Conservation (phyloP, 2,797 vertebrate species). For the Lepilemur ruficaudatus region DNA sequence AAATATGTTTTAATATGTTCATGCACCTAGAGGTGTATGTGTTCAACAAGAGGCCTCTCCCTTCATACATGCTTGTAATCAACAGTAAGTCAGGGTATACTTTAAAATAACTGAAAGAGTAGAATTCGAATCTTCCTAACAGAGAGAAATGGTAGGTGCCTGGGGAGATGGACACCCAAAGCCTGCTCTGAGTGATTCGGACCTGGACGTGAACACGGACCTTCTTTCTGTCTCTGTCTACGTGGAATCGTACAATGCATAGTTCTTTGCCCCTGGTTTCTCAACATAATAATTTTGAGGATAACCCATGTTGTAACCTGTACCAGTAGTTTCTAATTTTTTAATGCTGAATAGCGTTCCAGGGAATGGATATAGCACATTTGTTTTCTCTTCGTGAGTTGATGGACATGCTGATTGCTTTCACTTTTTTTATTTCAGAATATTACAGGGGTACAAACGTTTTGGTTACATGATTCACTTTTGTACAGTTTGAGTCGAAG, state of each 20-base stretch:
- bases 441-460: too few species aligned
- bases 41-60: neutral
- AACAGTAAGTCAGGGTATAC: neutral
- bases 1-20: neutral
- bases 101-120: neutral
- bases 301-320: neutral
- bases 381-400: neutral
- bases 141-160: neutral
- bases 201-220: neutral
- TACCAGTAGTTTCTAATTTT: neutral
- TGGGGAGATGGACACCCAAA: accelerated
- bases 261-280: neutral
- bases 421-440: neutral
- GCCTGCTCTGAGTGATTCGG: neutral
- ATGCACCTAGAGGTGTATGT: neutral
- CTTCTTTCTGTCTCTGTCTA: neutral
- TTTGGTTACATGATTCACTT: too few species aligned
- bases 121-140: neutral
- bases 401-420: neutral
- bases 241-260: neutral
- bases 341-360: neutral
- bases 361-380: neutral
- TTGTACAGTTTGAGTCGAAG: too few species aligned
- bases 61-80: neutral
- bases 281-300: neutral